Conservation (phyloP, 2,113 vertebrate genomes). For the Ardeotis arabs region DNA sequence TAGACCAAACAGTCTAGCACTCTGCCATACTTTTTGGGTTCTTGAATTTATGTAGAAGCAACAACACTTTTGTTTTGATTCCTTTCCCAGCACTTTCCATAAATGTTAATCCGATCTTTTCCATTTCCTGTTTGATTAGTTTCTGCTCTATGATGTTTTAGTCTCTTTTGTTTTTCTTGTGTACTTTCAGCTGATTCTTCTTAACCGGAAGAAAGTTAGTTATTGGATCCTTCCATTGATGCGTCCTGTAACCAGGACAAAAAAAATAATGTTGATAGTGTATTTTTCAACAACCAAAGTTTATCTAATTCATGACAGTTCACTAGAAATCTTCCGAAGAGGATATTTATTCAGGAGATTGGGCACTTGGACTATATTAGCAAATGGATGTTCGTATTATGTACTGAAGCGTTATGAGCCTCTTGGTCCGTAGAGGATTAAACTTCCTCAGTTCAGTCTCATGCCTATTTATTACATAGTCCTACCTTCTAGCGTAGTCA, state of each 20-base stretch:
- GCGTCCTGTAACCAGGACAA: not conserved
- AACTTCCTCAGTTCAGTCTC: not conserved
- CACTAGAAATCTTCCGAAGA: not conserved
- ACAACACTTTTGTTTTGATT: not conserved
- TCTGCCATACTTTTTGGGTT: not conserved
- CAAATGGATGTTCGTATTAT: not conserved
- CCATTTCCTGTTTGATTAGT: not conserved
- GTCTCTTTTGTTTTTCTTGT: not conserved
- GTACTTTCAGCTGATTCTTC: not conserved
- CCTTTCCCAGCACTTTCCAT: not conserved
- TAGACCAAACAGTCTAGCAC: not conserved
- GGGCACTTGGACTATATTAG: not conserved
- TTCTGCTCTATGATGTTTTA: not conserved
- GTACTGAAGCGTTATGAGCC: not conserved
- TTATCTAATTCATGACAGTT: not conserved
- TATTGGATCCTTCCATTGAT: not conserved
- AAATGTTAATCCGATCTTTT: not conserved
- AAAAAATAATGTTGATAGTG: not conserved
- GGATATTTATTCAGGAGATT: not conserved
- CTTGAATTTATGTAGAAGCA: not conserved
- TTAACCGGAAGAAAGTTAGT: not conserved
- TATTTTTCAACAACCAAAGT: conserved; percentile 1
- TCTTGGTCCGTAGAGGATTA: not conserved
- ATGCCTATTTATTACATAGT: not conserved
- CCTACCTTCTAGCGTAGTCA: not conserved